Base-by-base conservation (phyloP, 2,113 vertebrate species). In the Tympanuchus pallidicinctus region DNA sequence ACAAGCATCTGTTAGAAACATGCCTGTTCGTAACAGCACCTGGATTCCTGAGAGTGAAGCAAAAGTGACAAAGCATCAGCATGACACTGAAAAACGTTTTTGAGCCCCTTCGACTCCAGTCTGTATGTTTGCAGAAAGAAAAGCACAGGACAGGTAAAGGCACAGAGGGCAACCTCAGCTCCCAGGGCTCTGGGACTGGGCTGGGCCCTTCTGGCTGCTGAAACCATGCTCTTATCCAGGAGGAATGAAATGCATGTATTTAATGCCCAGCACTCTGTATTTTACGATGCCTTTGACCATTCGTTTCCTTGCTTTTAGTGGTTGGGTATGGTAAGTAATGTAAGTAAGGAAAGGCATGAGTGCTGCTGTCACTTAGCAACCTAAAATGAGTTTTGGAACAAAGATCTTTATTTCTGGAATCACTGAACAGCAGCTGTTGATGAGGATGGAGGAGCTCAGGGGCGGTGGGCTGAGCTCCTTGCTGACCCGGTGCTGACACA, bases 351-450 rank as follows among this genome's bases (percentile, higher is more conserved):
- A n/a, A 92, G 72, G 45, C 89, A 73, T 59, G 71, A 27, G 21
- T 9, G 0, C 38, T 76, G 89, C 82, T 67, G 92, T 95, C 92
- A 95, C 90, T 92, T 82, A 88, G 89, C 92, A 95, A 94, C 96
- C 90, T 71, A 90, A n/a, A 75, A 59, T 3, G 6, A 64, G 65
- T 2, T 65, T 80, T 15, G 64, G 82, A 96, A 87, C 74, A 87
- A 47, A 89, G 79, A 74, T 65, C 73, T 93, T 73, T 54, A 85
- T 88, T 94, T 84, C 85, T 84, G 83, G 87, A 78, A 3, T 22
- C 50, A 1, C 13, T 80, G 9, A 12, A 4, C 1, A 28, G 54
- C 3, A 0, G 3, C 47, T 78, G n/a, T 77, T 66, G 83, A 75
- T 2, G 6, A 24, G 61, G 83, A 78, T 28, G 36, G 77, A 57